Evolutionary conservation across 2,797 vertebrate genomes (phyloP), one percentile per base, ranked within the genome.

Genomic region (Chrysocyon brachyurus): DNA sequence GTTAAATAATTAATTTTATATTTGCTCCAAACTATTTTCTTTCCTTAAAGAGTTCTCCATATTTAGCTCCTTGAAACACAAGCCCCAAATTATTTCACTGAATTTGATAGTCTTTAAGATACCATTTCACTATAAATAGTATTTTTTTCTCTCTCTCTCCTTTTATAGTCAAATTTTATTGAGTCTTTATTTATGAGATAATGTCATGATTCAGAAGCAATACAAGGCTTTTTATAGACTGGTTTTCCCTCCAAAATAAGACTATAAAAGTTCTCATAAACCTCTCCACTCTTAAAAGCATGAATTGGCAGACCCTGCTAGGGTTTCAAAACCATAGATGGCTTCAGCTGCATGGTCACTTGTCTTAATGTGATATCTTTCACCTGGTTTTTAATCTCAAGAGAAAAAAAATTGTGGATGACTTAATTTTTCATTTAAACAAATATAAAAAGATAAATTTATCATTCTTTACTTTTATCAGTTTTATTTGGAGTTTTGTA

Each of bases 121-220:
- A 87, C 2, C 21, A 63, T 91, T 94, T 96, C 72, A 68, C 24
- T 86, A 15, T 1, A 90, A 93, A 88, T 84, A 31, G 15, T 81
- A 15, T 33, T 95, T 75, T 31, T 82, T 7, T 40, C 40, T 85
- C 22, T 86, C 7, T 93, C 21, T 95, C 61, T 91, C 79, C 46
- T 89, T 78, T 92, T 86, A 70, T n/a, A 90, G 77, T 86, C 31
- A 92, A 26, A 70, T 88, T 89, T 97, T 91, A 95, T 64, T 88
- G 70, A 90, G 57, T 86, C 56, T 88, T 98, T 93, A 68, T 77
- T 97, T 92, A 96, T 68, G 64, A 91, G 77, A 78, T 61, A 93
- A 96, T 82, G 14, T 26, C 59, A 83, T 87, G 87, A 85, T 57
- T 87, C 64, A 86, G 70, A 95, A 88, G 61, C 3, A 86, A 91